Percentiles rank a stretch among this genome's conserved stretches.
phyloP scores from a whole-genome alignment of 2,797 vertebrate genomes.

The Poecile montanus region DNA sequence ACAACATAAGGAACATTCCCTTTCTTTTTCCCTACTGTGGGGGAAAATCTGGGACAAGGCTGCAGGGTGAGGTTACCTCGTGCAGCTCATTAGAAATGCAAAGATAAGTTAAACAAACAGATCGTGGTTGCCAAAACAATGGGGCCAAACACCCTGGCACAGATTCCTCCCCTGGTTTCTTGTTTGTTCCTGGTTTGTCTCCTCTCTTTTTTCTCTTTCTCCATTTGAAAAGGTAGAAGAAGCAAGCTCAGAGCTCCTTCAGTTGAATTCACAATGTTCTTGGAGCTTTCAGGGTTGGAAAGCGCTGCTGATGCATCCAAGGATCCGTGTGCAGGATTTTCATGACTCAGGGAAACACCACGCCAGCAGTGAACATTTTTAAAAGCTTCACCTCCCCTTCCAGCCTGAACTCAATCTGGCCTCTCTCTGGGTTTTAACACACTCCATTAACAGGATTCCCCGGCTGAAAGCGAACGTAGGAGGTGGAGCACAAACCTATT shows the following conservation, averaged over 20 bases:
- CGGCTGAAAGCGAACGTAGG: neutral
- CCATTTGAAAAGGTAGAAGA: neutral
- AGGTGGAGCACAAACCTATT: slow-evolving; percentile 9
- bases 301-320: neutral
- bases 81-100: neutral
- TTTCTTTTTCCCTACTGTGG: neutral
- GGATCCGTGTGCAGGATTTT: neutral
- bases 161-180: neutral
- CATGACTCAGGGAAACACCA: slow-evolving; percentile 21
- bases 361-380: neutral
- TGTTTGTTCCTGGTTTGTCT: neutral
- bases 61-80: neutral
- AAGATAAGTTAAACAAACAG: neutral
- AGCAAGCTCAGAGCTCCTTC: neutral
- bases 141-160: neutral
- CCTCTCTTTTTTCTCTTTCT: neutral
- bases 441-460: slow-evolving; percentile 51
- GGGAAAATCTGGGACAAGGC: neutral
- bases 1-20: neutral
- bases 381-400: slow-evolving; percentile 14
- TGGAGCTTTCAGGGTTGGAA: neutral
- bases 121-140: neutral
- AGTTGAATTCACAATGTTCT: neutral
- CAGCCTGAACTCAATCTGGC: neutral
- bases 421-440: slow-evolving; percentile 20